Evolutionary conservation across 2,888 invertebrate genomes (phyloP).

Genomic region (Podabrus alpinus): DNA sequence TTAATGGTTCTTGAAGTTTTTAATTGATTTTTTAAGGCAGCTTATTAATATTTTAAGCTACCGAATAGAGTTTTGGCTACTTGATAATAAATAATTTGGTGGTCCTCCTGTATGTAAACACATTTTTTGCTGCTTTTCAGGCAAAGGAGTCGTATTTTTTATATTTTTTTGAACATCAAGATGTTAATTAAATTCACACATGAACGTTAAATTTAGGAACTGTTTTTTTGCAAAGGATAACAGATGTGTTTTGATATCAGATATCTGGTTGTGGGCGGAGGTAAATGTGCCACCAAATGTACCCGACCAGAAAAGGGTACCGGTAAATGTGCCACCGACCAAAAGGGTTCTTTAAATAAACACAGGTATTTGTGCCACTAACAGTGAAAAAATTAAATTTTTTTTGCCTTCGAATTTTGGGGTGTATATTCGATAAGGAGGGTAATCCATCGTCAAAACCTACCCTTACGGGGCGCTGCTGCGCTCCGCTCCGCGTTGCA

Average conservation of each 20-base stretch:
- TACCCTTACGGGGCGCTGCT: no score
- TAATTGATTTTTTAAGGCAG: background rate
- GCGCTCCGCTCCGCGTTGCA: no score
- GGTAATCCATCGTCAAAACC: no score
- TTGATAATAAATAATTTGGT: background rate
- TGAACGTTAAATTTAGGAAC: constrained; percentile 17
- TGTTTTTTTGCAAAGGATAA: constrained; percentile 20
- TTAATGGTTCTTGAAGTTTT: background rate
- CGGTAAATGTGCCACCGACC: no score
- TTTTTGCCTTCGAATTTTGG: no score
- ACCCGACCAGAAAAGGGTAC: no score
- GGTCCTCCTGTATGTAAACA: background rate
- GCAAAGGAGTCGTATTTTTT: background rate
- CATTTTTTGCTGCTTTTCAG: background rate
- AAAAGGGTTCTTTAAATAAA: no score
- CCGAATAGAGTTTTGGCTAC: background rate
- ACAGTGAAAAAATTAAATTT: no score
- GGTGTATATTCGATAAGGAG: no score
- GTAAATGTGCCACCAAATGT: no score
- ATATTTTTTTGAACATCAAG: constrained; percentile 4
- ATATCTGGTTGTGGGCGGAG: no score
- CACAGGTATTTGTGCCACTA: no score
- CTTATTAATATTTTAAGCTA: background rate
- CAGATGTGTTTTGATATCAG: constrained; percentile 11
- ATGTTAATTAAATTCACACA: constrained; percentile 24